A percentile compares a stretch with the other conserved stretches of the same genome.
Conservation (phyloP, 2,888 invertebrate species). For the Eristalis pertinax region DNA sequence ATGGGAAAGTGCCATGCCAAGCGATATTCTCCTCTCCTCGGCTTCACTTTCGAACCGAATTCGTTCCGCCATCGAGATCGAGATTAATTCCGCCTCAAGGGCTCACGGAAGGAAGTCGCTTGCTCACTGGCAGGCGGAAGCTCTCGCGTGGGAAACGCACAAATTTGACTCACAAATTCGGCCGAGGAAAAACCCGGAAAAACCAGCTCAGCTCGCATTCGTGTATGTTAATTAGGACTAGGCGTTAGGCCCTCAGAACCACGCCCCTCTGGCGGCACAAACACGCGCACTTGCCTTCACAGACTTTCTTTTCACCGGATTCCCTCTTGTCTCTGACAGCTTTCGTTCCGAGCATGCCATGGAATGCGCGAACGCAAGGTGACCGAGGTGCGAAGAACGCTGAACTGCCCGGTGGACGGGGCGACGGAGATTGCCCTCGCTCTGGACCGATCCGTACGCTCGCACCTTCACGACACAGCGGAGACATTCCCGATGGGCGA, state of each 20-base stretch:
- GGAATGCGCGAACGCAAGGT: slow-evolving; percentile 88
- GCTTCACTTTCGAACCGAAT: slow-evolving; percentile 50
- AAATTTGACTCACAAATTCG: slow-evolving; percentile 25
- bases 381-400: slow-evolving; percentile 86
- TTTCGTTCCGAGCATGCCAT: slow-evolving; percentile 88
- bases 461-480: slow-evolving; percentile 86
- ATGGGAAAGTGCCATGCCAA: slow-evolving; percentile 42
- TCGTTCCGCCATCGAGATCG: background rate
- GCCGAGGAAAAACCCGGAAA: background rate
- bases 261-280: no score
- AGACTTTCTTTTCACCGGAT: background rate
- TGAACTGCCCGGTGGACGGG: slow-evolving; percentile 82
- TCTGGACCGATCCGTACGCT: slow-evolving; percentile 84
- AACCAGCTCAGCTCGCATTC: background rate
- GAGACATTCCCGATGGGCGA: slow-evolving; percentile 87
- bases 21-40: slow-evolving; percentile 2
- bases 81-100: background rate
- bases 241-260: background rate
- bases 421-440: slow-evolving; percentile 81
- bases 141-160: background rate
- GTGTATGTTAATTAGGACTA: slow-evolving; percentile 24
- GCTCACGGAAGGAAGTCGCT: background rate
- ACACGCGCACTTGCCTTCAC: slow-evolving; percentile 35
- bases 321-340: slow-evolving; percentile 81
- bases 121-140: background rate